Conservation (phyloP, 2,888 invertebrate species). For the Octonoba sinensis region DNA sequence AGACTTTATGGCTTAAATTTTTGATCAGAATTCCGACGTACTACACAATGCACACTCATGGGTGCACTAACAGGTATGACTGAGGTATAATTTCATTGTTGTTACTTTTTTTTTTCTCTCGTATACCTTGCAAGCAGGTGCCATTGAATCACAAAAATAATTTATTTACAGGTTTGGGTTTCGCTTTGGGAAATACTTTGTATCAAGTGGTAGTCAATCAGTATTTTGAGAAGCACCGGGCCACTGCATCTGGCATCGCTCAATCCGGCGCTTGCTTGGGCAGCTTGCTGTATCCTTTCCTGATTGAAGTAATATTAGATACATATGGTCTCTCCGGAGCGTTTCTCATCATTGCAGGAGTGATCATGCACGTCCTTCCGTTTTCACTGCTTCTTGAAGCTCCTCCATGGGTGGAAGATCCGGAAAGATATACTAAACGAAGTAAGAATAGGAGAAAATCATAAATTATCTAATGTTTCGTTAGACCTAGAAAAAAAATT, state of each 20-base stretch:
- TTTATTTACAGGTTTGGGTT: too few relatives aligned
- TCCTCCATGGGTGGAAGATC: constrained; percentile 26
- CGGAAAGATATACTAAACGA: background rate
- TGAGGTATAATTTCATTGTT: too few relatives aligned
- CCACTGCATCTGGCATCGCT: constrained; percentile 57
- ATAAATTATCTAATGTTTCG: too few relatives aligned
- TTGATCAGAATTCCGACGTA: too few relatives aligned
- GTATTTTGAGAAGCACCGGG: constrained; percentile 47
- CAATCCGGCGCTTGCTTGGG: constrained; percentile 46
- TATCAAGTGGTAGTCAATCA: constrained; percentile 57
- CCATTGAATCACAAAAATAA: too few relatives aligned
- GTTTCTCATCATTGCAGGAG: constrained; percentile 23
- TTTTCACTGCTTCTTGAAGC: constrained; percentile 10
- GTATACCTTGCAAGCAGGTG: too few relatives aligned
- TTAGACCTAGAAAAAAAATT: too few relatives aligned
- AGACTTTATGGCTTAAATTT: too few relatives aligned
- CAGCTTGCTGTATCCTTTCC: constrained; percentile 16
- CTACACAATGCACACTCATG: too few relatives aligned
- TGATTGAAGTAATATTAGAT: constrained; percentile 21
- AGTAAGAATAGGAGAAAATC: background rate
- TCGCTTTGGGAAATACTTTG: constrained; percentile 42
- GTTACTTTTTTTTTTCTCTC: too few relatives aligned
- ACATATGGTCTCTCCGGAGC: constrained; percentile 12
- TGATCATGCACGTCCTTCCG: constrained; percentile 34
- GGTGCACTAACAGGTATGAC: too few relatives aligned